These are phyloP conservation scores for Pilophorus perplexus DNA, from an alignment of 2,888 invertebrate species.

Conservation along the genomic window DNA sequence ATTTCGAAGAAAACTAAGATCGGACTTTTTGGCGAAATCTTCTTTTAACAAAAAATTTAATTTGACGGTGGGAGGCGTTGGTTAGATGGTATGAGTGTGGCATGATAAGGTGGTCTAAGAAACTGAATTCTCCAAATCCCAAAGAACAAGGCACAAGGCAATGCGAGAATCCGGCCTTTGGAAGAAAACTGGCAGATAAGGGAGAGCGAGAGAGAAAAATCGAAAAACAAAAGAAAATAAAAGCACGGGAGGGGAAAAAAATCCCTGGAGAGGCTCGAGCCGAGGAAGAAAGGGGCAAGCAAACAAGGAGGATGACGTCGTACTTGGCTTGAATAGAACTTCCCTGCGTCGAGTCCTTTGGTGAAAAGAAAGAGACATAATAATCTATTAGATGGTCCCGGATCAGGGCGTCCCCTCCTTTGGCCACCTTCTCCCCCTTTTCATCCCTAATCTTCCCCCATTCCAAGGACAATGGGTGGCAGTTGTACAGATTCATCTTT, in stretches of 20 bases:
- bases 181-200: conserved; percentile 1
- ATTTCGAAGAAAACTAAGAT: too few relatives aligned
- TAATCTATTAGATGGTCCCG: conserved; percentile 31
- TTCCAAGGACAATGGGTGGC: conserved; percentile 32
- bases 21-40: too few relatives aligned
- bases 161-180: background rate
- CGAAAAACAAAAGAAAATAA: conserved; percentile 21
- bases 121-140: too few relatives aligned
- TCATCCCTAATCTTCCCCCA: conserved; percentile 14
- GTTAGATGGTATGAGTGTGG: too few relatives aligned
- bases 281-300: conserved; percentile 15
- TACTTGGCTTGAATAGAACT: conserved; percentile 12
- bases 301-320: conserved; percentile 19
- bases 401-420: too few relatives aligned
- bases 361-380: conserved; percentile 22
- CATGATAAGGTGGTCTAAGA: too few relatives aligned
- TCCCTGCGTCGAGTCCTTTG: conserved; percentile 17
- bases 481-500: conserved; percentile 34
- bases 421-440: conserved; percentile 23
- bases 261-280: conserved; percentile 11
- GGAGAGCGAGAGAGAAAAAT: too few relatives aligned
- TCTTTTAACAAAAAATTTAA: too few relatives aligned
- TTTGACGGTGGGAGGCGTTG: too few relatives aligned
- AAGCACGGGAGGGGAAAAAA: conserved; percentile 5
- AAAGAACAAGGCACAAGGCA: conserved; percentile 2